Evolutionary conservation across 1,140 invertebrate species (phyloP).

Genomic region (Camponotus floridanus): DNA sequence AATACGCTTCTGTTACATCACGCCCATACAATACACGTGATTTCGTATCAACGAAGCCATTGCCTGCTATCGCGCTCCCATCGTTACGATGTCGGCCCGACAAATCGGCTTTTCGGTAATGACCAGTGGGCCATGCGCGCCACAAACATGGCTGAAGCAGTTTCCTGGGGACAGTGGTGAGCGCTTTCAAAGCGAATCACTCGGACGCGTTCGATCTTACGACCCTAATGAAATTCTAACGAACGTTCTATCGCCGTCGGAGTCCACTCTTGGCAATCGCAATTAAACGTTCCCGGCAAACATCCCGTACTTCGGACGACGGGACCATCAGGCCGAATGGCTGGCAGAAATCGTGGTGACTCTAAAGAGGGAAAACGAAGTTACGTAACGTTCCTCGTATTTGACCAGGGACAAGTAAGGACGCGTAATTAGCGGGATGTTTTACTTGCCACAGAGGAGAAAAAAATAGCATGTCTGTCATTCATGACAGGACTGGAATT

Average conservation of each 20-base stretch:
- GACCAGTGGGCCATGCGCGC: background rate
- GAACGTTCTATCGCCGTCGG: conserved; percentile 60
- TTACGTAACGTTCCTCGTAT: conserved; percentile 16
- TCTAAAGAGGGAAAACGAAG: conserved; percentile 8
- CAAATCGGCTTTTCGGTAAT: conserved; percentile 53
- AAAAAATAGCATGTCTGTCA: background rate
- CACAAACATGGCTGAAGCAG: conserved; percentile 35
- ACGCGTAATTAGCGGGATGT: conserved; percentile 59
- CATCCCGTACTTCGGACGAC: conserved; percentile 26
- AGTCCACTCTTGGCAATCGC: conserved; percentile 56
- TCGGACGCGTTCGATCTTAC: conserved; percentile 62
- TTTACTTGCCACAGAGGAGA: conserved; percentile 16
- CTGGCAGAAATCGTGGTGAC: background rate
- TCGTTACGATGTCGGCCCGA: conserved; percentile 1
- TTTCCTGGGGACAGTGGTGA: background rate
- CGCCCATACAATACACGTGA: conserved; percentile 20
- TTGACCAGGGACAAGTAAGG: conserved; percentile 47
- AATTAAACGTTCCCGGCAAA: conserved; percentile 72
- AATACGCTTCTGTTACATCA: conserved; percentile 15
- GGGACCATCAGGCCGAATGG: conserved; percentile 1
- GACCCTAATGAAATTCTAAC: conserved; percentile 78
- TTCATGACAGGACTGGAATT: background rate
- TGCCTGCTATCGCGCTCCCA: conserved; percentile 17
- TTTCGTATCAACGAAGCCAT: conserved; percentile 2
- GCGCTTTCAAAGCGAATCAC: conserved; percentile 63